These are phyloP conservation scores for Xenopus petersii DNA, from an alignment of 2,797 vertebrate species.

Conservation along the genomic window DNA sequence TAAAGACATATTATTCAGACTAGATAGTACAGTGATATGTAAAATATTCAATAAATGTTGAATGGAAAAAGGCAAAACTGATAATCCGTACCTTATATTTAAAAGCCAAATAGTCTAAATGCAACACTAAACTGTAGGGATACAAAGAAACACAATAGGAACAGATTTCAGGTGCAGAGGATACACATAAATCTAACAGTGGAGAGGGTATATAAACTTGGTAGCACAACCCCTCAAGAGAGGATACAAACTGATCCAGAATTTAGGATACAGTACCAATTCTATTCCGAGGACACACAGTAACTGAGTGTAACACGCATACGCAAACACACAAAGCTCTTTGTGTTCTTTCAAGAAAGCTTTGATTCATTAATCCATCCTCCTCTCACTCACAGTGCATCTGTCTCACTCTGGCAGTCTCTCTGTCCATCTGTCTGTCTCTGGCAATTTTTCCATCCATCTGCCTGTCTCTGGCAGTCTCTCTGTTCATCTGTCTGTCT, in stretches of 20 bases:
- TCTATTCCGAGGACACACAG: background rate
- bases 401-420: constrained; percentile 45
- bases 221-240: no score
- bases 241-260: background rate
- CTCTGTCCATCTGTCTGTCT: constrained; percentile 46
- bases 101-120: no score
- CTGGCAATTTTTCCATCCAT: constrained; percentile 43
- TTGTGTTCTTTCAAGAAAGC: constrained; percentile 44
- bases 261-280: background rate
- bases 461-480: constrained; percentile 46
- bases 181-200: no score
- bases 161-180: no score
- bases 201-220: no score
- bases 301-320: constrained; percentile 2
- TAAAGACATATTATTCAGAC: no score
- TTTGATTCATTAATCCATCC: constrained; percentile 42
- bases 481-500: constrained; percentile 42
- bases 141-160: no score
- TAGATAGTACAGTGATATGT: no score
- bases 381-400: constrained; percentile 40
- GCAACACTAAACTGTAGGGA: no score
- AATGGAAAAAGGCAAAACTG: no score
- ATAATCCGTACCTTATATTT: no score
- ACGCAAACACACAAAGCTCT: constrained; percentile 28
- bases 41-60: no score